Percentiles rank a stretch among this genome's conserved stretches.
phyloP scores from a whole-genome alignment of 1,140 invertebrate genomes.

The Babylonia areolata region DNA sequence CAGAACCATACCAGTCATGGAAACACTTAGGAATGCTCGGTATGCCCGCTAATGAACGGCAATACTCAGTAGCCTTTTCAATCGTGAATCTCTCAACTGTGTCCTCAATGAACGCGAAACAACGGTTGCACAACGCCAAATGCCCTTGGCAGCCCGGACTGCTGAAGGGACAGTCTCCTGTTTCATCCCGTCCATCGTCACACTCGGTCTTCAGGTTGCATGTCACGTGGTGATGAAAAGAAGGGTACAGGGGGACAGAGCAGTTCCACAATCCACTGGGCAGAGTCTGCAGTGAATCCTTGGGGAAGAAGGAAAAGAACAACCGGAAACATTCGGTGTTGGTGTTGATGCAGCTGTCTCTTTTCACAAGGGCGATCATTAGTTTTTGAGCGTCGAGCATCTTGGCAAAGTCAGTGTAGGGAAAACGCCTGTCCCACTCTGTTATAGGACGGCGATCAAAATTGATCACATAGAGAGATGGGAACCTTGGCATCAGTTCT shows the following conservation, averaged over 20 bases:
- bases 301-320: neutral
- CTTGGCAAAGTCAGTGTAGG: neutral
- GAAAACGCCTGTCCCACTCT: neutral
- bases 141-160: neutral
- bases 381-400: neutral
- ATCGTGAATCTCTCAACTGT: neutral
- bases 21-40: neutral
- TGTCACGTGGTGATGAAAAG: neutral
- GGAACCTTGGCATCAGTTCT: too few species aligned
- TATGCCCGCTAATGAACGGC: neutral
- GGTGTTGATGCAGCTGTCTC: neutral
- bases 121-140: neutral
- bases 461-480: too few species aligned
- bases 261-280: neutral
- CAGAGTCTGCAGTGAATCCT: neutral
- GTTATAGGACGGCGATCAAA: too few species aligned
- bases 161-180: neutral
- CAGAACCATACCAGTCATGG: neutral
- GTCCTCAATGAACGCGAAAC: neutral
- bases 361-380: neutral
- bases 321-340: neutral
- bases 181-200: constrained; percentile 1
- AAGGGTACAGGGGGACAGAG: neutral
- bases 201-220: neutral
- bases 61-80: neutral